Base-by-base conservation (phyloP, 2,797 vertebrate species). In the Melanotaenia nigrans region DNA sequence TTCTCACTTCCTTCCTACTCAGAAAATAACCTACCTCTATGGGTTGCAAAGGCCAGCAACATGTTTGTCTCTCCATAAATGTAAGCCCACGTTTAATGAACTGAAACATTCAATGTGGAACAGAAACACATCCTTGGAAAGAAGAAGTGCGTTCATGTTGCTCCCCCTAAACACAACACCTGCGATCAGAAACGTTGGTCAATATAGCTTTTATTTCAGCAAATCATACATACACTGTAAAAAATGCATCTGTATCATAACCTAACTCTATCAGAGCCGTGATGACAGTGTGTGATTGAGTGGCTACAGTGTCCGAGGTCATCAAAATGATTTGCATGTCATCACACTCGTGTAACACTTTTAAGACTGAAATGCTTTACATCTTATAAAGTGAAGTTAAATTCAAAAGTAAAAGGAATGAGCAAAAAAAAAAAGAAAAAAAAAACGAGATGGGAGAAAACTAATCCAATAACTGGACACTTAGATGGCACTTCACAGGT, bases 141-240 rank as follows among this genome's bases (percentile, higher is more conserved):
- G 9, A n/a, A 36, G 1, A 40, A 35, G 1, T 16, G 24, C 13
- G 6, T 33, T 55, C 28, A 32, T 7, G 30, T 54, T 24, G 3
- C 3, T 5, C 13, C 25, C 11, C 13, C 49, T 18, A n/a, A 61
- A 24, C 53, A 36, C 11, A 54, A 76, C 58, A 80, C 25, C 33
- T 30, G 38, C 2, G 49, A 74, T 33, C 25, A 18, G 25, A 8
- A 55, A 28, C 14, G 11, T 95, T 96, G 95, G 95, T 96, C 96
- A 96, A 91, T 96, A 96, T 96, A 96, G 87, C 94, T 92, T 97
- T 98, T 97, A 98, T 99, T 98, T 93, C 96, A 96, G 95, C 95
- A 97, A 98, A 97, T 95, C 95, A 96, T 96, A 97, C 95, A 96
- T 95, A 96, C 96, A 97, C 93, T 91, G 94, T 96, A 90, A 89